Conservation (phyloP, 2,113 vertebrate genomes). For the Cygnus buccinator region DNA sequence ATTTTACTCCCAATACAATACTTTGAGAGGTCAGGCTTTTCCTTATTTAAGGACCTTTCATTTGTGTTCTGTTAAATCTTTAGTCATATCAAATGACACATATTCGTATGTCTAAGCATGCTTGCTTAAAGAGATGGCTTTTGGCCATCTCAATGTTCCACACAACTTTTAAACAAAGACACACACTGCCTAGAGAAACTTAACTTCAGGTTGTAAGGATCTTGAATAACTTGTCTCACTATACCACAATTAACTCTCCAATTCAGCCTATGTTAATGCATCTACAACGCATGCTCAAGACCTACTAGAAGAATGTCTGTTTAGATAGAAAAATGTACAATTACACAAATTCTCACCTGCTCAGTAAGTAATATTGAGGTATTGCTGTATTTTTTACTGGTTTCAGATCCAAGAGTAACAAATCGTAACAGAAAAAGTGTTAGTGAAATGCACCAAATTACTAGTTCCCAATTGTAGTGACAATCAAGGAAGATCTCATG, state of each 20-base stretch:
- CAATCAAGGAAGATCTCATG: slow-evolving; percentile 95
- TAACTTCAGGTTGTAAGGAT: neutral
- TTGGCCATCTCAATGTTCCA: neutral
- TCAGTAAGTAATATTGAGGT: slow-evolving; percentile 98
- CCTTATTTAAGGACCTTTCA: neutral
- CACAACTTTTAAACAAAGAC: neutral
- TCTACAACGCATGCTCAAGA: neutral
- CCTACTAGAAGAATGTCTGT: neutral
- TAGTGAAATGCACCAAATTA: slow-evolving; percentile 95
- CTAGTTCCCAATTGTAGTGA: slow-evolving; percentile 98
- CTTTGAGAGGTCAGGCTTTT: neutral
- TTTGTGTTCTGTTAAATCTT: neutral
- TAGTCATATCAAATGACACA: neutral
- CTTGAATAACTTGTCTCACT: neutral
- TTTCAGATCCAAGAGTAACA: slow-evolving; percentile 97
- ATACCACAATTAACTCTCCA: neutral
- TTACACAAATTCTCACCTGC: slow-evolving; percentile 82
- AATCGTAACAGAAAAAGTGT: slow-evolving; percentile 97
- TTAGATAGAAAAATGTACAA: neutral
- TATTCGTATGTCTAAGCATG: neutral
- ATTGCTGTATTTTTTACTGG: slow-evolving; percentile 99
- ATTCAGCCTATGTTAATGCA: neutral
- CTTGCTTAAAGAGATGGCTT: neutral
- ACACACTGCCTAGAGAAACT: neutral
- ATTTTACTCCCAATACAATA: neutral